Evolutionary conservation across 2,797 vertebrate genomes (phyloP).

Genomic region (Columba guinea): DNA sequence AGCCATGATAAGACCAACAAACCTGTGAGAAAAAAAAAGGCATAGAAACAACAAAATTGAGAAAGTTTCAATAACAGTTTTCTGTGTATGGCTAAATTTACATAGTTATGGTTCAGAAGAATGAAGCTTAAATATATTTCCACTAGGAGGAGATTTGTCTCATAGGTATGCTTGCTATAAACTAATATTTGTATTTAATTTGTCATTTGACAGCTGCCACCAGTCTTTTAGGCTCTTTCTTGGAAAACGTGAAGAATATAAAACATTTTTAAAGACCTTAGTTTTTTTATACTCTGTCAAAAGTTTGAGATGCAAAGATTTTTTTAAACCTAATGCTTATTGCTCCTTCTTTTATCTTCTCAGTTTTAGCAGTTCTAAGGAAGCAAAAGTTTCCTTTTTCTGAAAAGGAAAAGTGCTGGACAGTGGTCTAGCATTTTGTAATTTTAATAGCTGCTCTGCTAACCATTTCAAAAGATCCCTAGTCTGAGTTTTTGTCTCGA

Average conservation of each 20-base stretch:
- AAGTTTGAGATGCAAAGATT: neutral
- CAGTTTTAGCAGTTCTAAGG: neutral
- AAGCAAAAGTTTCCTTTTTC: neutral
- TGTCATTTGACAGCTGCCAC: neutral
- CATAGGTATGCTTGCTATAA: neutral
- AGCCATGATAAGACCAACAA: neutral
- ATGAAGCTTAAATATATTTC: neutral
- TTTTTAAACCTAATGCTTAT: neutral
- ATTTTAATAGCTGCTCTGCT: neutral
- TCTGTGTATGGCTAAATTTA: neutral
- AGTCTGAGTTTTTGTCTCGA: neutral
- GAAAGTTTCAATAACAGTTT: neutral
- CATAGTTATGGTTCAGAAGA: neutral
- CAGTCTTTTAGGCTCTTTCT: neutral
- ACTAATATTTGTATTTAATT: neutral
- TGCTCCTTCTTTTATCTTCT: neutral
- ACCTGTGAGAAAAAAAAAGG: neutral
- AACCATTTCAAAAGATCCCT: neutral
- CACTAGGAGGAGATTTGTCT: neutral
- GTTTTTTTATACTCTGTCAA: neutral
- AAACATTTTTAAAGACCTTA: neutral
- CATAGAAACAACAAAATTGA: neutral
- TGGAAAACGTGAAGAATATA: neutral
- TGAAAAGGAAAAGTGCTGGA: neutral
- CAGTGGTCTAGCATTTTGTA: neutral